phyloP scores from a whole-genome alignment of 2,113 vertebrate genomes.

The Dasyurus viverrinus region DNA sequence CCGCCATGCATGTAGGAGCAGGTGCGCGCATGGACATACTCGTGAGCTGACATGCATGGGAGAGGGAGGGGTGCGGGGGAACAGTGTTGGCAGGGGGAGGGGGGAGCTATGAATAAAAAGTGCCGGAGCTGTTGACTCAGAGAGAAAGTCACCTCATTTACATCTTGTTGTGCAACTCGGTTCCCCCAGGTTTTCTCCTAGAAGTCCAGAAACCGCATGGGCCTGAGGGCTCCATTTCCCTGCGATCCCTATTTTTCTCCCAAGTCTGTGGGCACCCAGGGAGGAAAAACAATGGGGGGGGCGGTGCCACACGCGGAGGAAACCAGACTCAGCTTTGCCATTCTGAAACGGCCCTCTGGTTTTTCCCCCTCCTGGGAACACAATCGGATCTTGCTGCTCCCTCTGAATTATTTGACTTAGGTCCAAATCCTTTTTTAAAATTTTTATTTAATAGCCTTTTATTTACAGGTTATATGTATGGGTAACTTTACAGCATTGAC shows the following conservation, averaged over 20 bases:
- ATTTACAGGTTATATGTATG: too few species aligned
- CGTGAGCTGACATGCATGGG: neutral
- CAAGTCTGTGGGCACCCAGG: neutral
- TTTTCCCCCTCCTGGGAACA: neutral
- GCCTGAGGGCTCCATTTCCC: neutral
- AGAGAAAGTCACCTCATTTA: conserved; percentile 4
- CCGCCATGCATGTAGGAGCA: neutral
- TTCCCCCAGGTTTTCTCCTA: neutral
- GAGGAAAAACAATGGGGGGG: neutral
- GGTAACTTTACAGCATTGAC: too few species aligned
- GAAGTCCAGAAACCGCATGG: neutral
- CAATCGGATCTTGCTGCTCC: neutral
- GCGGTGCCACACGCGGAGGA: fast-evolving
- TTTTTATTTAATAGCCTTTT: too few species aligned
- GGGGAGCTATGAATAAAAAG: neutral
- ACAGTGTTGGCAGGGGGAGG: neutral
- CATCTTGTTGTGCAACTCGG: neutral
- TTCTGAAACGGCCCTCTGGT: neutral
- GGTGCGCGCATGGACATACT: neutral
- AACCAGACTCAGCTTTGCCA: neutral
- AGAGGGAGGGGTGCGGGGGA: neutral
- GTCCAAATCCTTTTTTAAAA: neutral
- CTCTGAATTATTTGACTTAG: neutral
- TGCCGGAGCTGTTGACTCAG: neutral
- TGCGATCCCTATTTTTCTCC: neutral